Evolutionary conservation across 2,797 vertebrate species (phyloP).

Genomic region (Pipistrellus pygmaeus): DNA sequence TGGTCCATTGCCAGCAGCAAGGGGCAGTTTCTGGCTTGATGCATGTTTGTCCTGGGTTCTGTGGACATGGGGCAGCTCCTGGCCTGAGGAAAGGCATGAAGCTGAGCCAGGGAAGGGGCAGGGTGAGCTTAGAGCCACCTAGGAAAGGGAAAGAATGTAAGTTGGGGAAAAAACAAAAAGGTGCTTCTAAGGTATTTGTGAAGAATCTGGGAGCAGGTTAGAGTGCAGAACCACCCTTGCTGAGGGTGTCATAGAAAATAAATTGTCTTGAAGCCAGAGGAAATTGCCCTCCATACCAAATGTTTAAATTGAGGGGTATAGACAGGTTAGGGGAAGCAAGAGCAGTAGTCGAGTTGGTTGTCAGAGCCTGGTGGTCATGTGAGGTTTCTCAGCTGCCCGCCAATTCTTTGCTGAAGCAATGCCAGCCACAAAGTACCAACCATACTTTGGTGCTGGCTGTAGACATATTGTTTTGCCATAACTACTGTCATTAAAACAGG

Average conservation of each 20-base stretch:
- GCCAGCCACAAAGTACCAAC: not conserved
- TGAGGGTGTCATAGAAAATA: not conserved
- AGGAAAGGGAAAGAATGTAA: not conserved
- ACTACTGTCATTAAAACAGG: conserved; percentile 58
- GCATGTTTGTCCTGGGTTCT: not conserved
- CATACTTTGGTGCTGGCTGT: conserved; percentile 18
- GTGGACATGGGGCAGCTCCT: not conserved
- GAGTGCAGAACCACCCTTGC: not conserved
- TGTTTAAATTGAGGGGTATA: not conserved
- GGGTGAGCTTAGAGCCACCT: not conserved
- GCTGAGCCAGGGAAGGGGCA: not conserved
- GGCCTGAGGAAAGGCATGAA: not conserved
- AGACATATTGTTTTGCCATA: conserved; percentile 34
- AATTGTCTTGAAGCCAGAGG: not conserved
- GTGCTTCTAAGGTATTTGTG: not conserved
- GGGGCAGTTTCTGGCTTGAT: not conserved
- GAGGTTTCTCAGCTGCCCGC: not conserved
- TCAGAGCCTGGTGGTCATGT: not conserved
- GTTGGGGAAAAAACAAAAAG: not conserved
- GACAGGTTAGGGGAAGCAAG: not conserved
- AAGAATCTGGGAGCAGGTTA: not conserved
- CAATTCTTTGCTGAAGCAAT: not conserved
- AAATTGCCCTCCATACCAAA: not conserved
- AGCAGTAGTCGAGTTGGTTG: not conserved
- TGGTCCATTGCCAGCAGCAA: not conserved